Evolutionary conservation across 2,888 invertebrate genomes (phyloP).

Genomic region (Temnothorax rugatulus): DNA sequence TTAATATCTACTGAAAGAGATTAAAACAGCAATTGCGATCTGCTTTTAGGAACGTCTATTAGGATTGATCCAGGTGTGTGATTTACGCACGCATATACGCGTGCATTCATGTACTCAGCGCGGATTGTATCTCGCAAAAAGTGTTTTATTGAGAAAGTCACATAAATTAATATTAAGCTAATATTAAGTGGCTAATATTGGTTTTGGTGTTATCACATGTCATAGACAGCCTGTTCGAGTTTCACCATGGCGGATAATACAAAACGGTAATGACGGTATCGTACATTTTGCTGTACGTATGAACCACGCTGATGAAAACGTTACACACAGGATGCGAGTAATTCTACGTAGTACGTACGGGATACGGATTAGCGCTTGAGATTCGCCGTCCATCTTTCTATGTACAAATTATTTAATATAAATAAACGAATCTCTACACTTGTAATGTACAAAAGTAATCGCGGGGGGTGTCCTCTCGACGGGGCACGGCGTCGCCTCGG

Average conservation of each 20-base stretch:
- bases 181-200: conserved; percentile 54
- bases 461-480: conserved; percentile 46
- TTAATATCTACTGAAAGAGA: not conserved
- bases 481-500: conserved; percentile 35
- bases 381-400: conserved; percentile 63
- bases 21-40: not conserved
- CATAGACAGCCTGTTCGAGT: conserved; percentile 65
- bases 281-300: conserved; percentile 25
- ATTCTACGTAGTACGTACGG: conserved; percentile 28
- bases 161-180: conserved; percentile 63
- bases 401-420: conserved; percentile 84
- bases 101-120: not conserved
- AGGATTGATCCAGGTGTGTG: not conserved
- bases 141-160: conserved; percentile 58
- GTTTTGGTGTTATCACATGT: conserved; percentile 66
- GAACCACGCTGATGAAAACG: conserved; percentile 34
- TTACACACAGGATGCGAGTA: conserved; percentile 44
- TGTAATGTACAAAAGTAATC: conserved; percentile 81
- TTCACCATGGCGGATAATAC: conserved; percentile 58
- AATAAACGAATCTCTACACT: conserved; percentile 77
- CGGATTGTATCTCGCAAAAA: conserved; percentile 31
- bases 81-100: not conserved
- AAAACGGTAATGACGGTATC: conserved; percentile 62
- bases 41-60: not conserved
- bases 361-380: conserved; percentile 47